A percentile compares a stretch with the other conserved stretches of the same genome.
These are phyloP conservation scores for Pocota personata DNA, from an alignment of 2,888 invertebrate species.

Conservation along the genomic window DNA sequence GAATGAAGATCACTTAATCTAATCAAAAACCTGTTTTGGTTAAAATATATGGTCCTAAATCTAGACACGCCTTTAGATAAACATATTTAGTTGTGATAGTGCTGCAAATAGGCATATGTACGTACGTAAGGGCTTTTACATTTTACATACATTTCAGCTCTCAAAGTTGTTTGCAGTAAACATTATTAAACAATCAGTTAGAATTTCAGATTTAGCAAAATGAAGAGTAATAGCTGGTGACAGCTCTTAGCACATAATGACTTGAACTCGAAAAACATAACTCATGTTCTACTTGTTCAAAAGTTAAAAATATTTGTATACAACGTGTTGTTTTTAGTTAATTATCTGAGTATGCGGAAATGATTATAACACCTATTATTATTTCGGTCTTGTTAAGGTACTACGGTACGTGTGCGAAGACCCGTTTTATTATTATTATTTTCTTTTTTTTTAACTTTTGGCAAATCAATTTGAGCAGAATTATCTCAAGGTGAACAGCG, in stretches of 20 bases:
- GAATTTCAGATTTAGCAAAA: not conserved
- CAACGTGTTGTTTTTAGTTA: not conserved
- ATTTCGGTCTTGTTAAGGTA: not conserved
- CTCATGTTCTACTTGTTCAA: slow-evolving; percentile 1
- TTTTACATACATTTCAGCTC: not conserved
- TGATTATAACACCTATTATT: not conserved
- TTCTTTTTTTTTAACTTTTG: slow-evolving; percentile 17
- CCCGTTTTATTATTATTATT: slow-evolving; percentile 11
- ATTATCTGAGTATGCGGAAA: slow-evolving; percentile 46
- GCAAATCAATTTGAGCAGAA: slow-evolving; percentile 53
- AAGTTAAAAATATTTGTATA: not conserved
- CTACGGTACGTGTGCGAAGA: slow-evolving; percentile 5
- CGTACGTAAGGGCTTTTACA: not conserved
- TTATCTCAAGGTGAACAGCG: slow-evolving; percentile 47
- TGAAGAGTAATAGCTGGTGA: not conserved
- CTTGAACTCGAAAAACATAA: too few species aligned
- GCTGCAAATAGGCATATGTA: too few species aligned
- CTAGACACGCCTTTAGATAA: too few species aligned
- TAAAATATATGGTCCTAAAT: too few species aligned
- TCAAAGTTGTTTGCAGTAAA: not conserved
- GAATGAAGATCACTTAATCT: too few species aligned
- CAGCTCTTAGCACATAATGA: not conserved
- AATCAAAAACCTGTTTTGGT: too few species aligned
- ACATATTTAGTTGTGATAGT: too few species aligned
- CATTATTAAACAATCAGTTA: not conserved